These are phyloP conservation scores for Chelonus insularis DNA, from an alignment of 1,140 invertebrate genomes.

Conservation along the genomic window DNA sequence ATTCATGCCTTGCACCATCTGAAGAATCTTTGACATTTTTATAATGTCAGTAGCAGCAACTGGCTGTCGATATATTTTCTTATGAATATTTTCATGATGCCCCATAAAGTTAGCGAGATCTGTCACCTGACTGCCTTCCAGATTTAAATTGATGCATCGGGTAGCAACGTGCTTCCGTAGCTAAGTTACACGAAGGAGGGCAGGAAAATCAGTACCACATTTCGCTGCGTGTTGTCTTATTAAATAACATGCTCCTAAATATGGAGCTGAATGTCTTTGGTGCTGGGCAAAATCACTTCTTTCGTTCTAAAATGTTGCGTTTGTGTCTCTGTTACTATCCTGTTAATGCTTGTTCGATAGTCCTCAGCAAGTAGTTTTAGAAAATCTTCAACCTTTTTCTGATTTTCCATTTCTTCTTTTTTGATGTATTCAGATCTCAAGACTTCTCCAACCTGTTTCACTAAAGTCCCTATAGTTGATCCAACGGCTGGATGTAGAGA, in stretches of 20 bases:
- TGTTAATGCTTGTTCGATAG: constrained; percentile 11
- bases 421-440: constrained; percentile 24
- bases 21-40: too few relatives aligned
- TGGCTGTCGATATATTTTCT: too few relatives aligned
- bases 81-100: too few relatives aligned
- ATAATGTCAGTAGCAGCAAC: too few relatives aligned
- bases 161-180: constrained; percentile 27
- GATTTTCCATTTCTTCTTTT: constrained; percentile 20
- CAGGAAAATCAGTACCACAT: constrained; percentile 14
- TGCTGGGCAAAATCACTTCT: constrained; percentile 9
- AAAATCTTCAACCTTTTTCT: constrained; percentile 28
- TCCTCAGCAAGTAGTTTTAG: constrained; percentile 26
- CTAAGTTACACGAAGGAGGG: constrained; percentile 13
- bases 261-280: constrained; percentile 12
- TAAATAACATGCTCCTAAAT: constrained; percentile 9
- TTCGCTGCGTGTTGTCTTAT: not conserved
- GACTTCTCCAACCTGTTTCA: constrained; percentile 28
- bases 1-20: not conserved
- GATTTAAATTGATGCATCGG: constrained; percentile 11
- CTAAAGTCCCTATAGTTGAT: constrained; percentile 15
- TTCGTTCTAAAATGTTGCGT: not conserved
- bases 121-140: not conserved
- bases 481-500: constrained; percentile 8
- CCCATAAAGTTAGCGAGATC: constrained; percentile 6
- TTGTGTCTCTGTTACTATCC: constrained; percentile 23